Evolutionary conservation across 2,888 invertebrate genomes (phyloP).

Genomic region (Aleiodes alternator): DNA sequence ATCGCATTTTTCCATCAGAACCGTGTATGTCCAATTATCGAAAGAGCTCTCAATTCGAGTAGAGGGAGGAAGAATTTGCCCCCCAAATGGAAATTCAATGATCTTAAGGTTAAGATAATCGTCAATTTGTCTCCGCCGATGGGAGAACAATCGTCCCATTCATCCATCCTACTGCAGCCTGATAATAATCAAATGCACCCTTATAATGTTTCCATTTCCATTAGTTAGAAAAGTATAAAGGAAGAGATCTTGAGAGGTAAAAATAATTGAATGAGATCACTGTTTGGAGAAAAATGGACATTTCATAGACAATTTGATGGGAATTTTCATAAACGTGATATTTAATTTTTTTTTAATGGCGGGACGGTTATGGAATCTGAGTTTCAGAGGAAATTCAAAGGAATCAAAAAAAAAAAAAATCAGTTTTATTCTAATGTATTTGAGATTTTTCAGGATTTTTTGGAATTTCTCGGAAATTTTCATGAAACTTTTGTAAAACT

Average conservation of each 20-base stretch:
- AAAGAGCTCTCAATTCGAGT: conserved; percentile 32
- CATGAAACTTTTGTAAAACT: no score
- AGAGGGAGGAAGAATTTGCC: not conserved
- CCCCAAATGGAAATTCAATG: conserved; percentile 13
- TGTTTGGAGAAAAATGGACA: no score
- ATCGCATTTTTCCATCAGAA: no score
- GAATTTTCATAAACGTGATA: no score
- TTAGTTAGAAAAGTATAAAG: not conserved
- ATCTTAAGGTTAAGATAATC: conserved; percentile 30
- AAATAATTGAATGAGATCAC: conserved; percentile 10
- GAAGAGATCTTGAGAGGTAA: not conserved
- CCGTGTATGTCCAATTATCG: not conserved
- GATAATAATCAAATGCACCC: conserved; percentile 34
- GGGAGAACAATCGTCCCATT: conserved; percentile 47
- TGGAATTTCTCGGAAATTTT: no score
- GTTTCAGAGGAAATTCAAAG: no score
- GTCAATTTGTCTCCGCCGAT: conserved; percentile 43
- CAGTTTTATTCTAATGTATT: no score
- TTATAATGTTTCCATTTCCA: conserved; percentile 33
- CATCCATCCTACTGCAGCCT: conserved; percentile 41
- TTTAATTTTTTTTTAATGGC: no score
- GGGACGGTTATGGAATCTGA: no score
- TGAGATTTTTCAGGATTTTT: no score
- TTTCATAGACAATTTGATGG: no score
- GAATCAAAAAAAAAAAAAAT: no score